These are phyloP conservation scores for Ophion ellenae DNA, from an alignment of 2,888 invertebrate species.

Conservation along the genomic window DNA sequence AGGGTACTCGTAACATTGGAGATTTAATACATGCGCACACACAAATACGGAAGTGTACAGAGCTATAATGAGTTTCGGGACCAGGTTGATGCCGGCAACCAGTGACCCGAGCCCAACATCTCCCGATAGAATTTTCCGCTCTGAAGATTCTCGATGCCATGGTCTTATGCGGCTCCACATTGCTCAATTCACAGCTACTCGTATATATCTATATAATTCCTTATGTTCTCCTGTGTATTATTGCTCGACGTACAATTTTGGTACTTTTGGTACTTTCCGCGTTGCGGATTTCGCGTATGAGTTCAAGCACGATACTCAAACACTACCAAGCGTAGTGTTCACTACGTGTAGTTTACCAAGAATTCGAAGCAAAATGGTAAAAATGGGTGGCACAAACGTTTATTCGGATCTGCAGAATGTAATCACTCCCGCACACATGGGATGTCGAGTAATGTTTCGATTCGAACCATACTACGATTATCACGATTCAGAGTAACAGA, in stretches of 20 bases:
- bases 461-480: too few species aligned
- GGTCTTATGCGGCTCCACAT: conserved; percentile 43
- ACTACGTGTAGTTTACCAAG: too few species aligned
- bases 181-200: conserved; percentile 32
- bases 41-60: conserved; percentile 14
- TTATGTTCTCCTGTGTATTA: conserved; percentile 4
- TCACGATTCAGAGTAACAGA: too few species aligned
- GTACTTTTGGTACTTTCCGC: conserved; percentile 14
- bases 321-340: background rate
- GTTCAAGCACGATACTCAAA: conserved; percentile 19
- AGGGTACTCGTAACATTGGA: conserved; percentile 6
- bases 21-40: background rate
- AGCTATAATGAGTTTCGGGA: conserved; percentile 32
- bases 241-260: conserved; percentile 25
- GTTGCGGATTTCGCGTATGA: conserved; percentile 47
- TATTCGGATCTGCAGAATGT: too few species aligned
- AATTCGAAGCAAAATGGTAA: background rate
- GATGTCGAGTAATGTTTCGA: too few species aligned
- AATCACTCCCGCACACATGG: too few species aligned
- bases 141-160: conserved; percentile 55
- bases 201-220: background rate
- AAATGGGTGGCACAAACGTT: background rate
- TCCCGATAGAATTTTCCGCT: conserved; percentile 66
- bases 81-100: conserved; percentile 57
- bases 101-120: conserved; percentile 67